These are phyloP conservation scores for Coracopsis vasa DNA, from an alignment of 2,113 vertebrate species.

Conservation along the genomic window DNA sequence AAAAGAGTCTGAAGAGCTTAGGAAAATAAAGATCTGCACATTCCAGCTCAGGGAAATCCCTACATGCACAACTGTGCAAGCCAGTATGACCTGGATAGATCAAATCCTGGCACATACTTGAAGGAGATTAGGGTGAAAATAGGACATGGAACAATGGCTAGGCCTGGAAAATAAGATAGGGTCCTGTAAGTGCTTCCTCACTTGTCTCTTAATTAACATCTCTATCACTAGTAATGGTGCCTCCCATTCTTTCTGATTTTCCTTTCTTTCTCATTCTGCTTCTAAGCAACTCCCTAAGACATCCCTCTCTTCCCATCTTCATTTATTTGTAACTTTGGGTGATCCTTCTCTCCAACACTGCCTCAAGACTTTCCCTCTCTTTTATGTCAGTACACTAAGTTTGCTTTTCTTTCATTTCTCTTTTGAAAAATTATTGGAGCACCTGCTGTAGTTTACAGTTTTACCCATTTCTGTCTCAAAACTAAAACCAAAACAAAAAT, in stretches of 20 bases:
- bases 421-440: not conserved
- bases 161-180: not conserved
- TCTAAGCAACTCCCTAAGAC: not conserved
- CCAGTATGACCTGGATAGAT: not conserved
- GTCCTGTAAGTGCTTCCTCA: not conserved
- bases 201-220: not conserved
- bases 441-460: not conserved
- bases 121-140: not conserved
- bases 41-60: not conserved
- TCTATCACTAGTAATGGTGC: not conserved
- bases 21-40: not conserved
- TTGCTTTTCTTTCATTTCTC: not conserved
- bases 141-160: not conserved
- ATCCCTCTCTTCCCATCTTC: not conserved
- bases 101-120: not conserved
- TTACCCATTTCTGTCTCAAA: not conserved
- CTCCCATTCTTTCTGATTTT: not conserved
- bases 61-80: not conserved
- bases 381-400: not conserved
- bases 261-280: not conserved
- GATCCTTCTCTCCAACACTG: not conserved
- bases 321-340: not conserved
- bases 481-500: not conserved
- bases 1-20: not conserved
- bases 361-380: not conserved